Percentiles rank a stretch among this genome's conserved stretches.
Conservation (phyloP, 1,140 invertebrate genomes). For the Lordiphosa collinella region DNA sequence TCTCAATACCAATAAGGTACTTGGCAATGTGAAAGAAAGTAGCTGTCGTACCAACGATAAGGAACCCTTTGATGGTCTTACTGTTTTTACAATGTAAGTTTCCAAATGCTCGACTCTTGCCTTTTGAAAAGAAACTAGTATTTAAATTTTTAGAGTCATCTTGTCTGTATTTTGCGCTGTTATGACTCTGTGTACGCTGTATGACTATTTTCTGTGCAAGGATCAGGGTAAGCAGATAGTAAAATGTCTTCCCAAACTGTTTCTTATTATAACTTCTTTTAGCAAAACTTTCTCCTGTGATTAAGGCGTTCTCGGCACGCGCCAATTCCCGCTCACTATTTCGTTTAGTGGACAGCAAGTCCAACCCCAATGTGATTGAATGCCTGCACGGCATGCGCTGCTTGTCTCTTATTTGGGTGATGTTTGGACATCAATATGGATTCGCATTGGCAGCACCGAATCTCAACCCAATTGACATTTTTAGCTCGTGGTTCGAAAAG, state of each 20-base stretch:
- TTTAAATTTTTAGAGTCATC: slow-evolving; percentile 12
- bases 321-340: slow-evolving; percentile 39
- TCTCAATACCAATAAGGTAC: neutral
- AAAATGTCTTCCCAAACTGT: no score
- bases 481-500: slow-evolving; percentile 19
- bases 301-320: slow-evolving; percentile 44
- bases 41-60: slow-evolving; percentile 23
- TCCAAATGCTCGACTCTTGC: neutral
- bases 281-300: slow-evolving; percentile 12
- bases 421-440: slow-evolving; percentile 37
- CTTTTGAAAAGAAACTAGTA: neutral
- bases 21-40: slow-evolving; percentile 3
- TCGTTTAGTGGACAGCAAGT: slow-evolving; percentile 21
- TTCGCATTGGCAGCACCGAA: neutral
- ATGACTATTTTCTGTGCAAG: slow-evolving; percentile 39
- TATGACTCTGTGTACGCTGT: slow-evolving; percentile 30
- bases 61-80: slow-evolving; percentile 17
- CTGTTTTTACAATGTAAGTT: slow-evolving; percentile 52
- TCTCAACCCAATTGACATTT: slow-evolving; percentile 24
- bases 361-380: slow-evolving; percentile 56
- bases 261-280: no score
- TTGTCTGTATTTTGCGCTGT: slow-evolving; percentile 15
- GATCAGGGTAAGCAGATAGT: slow-evolving; percentile 48
- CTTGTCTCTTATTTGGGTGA: slow-evolving; percentile 55
- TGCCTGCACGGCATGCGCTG: slow-evolving; percentile 60